Evolutionary conservation across 1,140 invertebrate species (phyloP).

Genomic region (Drosophila virilis): DNA sequence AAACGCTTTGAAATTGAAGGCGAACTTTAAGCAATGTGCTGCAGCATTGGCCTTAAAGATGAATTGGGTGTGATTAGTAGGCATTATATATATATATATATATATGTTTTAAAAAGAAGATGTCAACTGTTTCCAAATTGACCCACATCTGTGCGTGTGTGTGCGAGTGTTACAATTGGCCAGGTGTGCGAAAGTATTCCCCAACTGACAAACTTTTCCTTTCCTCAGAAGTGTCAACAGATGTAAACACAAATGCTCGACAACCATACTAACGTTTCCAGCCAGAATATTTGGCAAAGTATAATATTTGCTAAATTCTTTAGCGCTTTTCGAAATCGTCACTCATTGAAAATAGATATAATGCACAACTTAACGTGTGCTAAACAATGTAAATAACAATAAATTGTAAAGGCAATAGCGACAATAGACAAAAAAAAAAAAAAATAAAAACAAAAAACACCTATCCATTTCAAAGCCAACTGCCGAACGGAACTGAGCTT

Average conservation of each 20-base stretch:
- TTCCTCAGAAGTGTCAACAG: slow-evolving; percentile 5
- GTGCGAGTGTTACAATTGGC: not conserved
- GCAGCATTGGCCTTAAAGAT: slow-evolving; percentile 48
- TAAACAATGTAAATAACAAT: slow-evolving; percentile 44
- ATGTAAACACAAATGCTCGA: not conserved
- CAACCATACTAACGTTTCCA: not conserved
- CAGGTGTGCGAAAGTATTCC: not conserved
- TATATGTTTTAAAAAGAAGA: not conserved
- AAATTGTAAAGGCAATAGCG: slow-evolving; percentile 30
- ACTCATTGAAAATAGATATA: slow-evolving; percentile 40
- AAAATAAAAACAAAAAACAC: slow-evolving; percentile 2
- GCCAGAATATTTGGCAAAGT: slow-evolving; percentile 31
- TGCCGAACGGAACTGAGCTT: slow-evolving; percentile 10
- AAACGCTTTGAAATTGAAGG: slow-evolving; percentile 36
- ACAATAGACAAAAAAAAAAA: slow-evolving; percentile 12
- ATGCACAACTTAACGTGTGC: slow-evolving; percentile 36
- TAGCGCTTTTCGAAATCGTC: slow-evolving; percentile 38
- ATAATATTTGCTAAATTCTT: slow-evolving; percentile 47
- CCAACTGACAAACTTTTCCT: slow-evolving; percentile 7
- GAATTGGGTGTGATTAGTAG: slow-evolving; percentile 44
- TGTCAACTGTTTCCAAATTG: not conserved
- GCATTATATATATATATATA: not conserved
- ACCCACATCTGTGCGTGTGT: slow-evolving; percentile 10
- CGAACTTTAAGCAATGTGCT: slow-evolving; percentile 34
- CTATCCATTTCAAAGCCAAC: slow-evolving; percentile 39